Evolutionary conservation across 2,888 invertebrate species (phyloP).

Genomic region (Cryptocheilus praepositus): DNA sequence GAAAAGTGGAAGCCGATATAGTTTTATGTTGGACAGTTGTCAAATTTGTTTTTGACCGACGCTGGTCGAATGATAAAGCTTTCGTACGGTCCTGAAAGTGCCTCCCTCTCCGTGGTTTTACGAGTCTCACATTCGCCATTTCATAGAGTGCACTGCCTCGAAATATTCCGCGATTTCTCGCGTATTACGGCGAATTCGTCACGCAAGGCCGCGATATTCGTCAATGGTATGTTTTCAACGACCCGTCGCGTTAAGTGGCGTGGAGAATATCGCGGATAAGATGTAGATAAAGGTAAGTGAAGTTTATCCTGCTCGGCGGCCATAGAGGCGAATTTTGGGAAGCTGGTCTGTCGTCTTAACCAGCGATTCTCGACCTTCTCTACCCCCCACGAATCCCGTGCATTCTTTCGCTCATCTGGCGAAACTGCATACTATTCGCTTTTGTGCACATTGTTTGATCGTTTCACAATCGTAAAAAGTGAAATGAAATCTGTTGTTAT

Average conservation of each 20-base stretch:
- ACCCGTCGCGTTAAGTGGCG: neutral
- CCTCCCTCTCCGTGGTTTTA: constrained; percentile 43
- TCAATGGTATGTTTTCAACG: constrained; percentile 19
- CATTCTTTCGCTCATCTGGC: too few species aligned
- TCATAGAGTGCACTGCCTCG: constrained; percentile 47
- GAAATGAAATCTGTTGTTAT: too few species aligned
- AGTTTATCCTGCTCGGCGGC: constrained; percentile 38
- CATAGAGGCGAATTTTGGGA: constrained; percentile 61
- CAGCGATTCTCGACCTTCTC: constrained; percentile 61
- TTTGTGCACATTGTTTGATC: too few species aligned
- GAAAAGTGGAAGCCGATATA: too few species aligned
- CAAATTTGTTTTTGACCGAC: neutral
- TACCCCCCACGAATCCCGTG: too few species aligned
- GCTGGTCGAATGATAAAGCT: too few species aligned
- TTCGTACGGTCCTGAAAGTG: constrained; percentile 48
- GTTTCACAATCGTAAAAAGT: too few species aligned
- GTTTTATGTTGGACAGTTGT: too few species aligned
- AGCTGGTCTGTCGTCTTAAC: constrained; percentile 34
- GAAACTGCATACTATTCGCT: too few species aligned
- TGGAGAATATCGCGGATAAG: constrained; percentile 9
- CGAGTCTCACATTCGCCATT: constrained; percentile 59
- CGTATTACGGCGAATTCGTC: neutral
- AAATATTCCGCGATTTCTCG: constrained; percentile 31
- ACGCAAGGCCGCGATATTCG: constrained; percentile 1
- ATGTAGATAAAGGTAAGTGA: constrained; percentile 61